Conservation (phyloP, 2,797 vertebrate species). For the Streptopelia turtur region DNA sequence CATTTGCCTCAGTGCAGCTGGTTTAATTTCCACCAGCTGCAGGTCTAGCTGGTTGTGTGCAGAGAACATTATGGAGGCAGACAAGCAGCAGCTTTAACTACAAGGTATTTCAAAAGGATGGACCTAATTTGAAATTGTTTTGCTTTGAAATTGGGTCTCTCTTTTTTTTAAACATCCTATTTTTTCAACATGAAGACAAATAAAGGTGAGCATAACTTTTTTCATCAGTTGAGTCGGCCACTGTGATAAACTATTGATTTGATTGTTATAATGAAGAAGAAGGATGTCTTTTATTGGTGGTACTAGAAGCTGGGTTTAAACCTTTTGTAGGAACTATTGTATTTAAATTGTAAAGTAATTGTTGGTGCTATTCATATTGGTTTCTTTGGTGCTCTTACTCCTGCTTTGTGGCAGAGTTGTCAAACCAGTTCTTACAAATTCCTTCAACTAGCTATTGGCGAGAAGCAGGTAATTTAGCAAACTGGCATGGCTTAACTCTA, state of each 20-base stretch:
- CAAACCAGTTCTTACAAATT: not conserved
- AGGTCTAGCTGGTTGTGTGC: not conserved
- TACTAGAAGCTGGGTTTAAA: not conserved
- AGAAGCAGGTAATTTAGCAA: not conserved
- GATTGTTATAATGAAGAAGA: not conserved
- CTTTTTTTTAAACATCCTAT: not conserved
- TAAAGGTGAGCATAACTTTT: not conserved
- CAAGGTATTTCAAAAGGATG: no score
- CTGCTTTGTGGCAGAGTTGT: not conserved
- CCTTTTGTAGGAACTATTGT: not conserved
- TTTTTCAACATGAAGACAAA: not conserved
- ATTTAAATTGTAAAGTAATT: not conserved
- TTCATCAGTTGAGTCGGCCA: not conserved
- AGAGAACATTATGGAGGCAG: not conserved
- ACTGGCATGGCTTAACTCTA: not conserved
- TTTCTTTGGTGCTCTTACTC: not conserved
- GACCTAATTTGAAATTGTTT: no score
- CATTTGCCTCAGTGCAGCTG: not conserved
- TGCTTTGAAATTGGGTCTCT: no score
- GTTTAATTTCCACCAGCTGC: not conserved
- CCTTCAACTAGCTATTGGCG: not conserved
- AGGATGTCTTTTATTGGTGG: not conserved
- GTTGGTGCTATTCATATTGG: not conserved
- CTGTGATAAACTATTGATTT: not conserved
- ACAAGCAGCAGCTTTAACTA: not conserved